These are phyloP conservation scores for Percina caprodes DNA, from an alignment of 2,113 vertebrate genomes.

Conservation along the genomic window DNA sequence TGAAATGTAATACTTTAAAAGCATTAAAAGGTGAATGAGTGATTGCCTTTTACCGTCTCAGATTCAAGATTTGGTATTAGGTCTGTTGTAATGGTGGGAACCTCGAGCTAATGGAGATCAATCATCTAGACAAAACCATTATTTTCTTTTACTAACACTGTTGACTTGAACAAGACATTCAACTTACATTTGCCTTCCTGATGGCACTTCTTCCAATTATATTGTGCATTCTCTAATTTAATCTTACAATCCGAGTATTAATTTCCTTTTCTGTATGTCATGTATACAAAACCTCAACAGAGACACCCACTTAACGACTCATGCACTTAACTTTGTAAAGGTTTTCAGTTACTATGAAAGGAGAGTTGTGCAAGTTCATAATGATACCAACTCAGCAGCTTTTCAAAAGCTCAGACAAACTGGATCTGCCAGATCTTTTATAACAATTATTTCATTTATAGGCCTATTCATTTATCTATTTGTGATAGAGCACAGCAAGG, in stretches of 20 bases:
- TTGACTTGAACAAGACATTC: not conserved
- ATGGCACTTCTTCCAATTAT: not conserved
- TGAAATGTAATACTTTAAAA: not conserved
- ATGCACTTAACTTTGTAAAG: not conserved
- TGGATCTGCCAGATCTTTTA: not conserved
- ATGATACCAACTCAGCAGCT: not conserved
- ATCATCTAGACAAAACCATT: too few species aligned
- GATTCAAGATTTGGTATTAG: not conserved
- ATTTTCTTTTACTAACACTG: not conserved
- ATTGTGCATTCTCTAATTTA: not conserved
- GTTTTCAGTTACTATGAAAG: conserved; percentile 22
- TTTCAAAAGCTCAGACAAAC: not conserved
- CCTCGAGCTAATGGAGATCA: not conserved
- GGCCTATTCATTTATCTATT: not conserved
- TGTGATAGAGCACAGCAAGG: not conserved
- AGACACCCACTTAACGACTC: not conserved
- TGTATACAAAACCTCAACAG: not conserved
- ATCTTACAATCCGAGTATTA: not conserved
- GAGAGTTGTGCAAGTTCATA: not conserved
- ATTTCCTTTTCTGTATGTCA: not conserved
- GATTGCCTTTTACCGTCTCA: not conserved
- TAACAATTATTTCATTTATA: not conserved
- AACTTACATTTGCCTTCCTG: not conserved
- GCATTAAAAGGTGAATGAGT: conserved; percentile 9
- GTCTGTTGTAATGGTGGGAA: not conserved